Base-by-base conservation (phyloP, 30 jellyfish, hydroid and myxozoan genomes). In the Rhopilema esculentum region DNA sequence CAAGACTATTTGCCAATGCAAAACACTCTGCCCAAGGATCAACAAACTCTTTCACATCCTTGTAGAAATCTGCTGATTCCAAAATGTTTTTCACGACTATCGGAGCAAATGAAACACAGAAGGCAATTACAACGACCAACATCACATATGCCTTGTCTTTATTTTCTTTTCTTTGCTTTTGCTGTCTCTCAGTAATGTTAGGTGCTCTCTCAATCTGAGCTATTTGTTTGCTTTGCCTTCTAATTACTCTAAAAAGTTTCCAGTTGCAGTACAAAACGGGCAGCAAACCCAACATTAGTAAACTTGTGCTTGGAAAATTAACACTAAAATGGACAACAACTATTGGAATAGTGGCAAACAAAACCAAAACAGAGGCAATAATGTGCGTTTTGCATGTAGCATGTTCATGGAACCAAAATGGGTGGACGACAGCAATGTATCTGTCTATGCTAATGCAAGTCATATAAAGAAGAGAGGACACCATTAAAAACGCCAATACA, bases 351-450 rank as follows among this genome's bases (percentile, higher is more conserved):
- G 12, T 12, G 57, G 57, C 57, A 40, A 12, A 12, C 57, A 40
- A 12, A 40, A 40, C 57, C 57, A 40, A 40, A 62, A n/a, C 63
- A 28, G 64, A 28, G 17, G 2, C 33, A 21, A 23, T 23, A 0
- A 33, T 20, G 69, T 73, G 84, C 1, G 71, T 31, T 26, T 73
- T 73, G 69, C 84, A 73, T 31, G 84, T 73, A 73, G 84, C 69
- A 2, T 40, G 49, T 18, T 68, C 69, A 23, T 73, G 70, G n/a
- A 30, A 73, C 84, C 84, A 73, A 27, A 16, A 25, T 73, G 84
- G 84, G 27, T 8, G 21, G 50, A 31, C 18, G 17, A 73, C 23
- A 8, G 84, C 84, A 1, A 40, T 33, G 19, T 33, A 73, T 6
- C 84, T 66, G 51, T 73, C 84, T 17, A 73, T 1, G 40, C 48